Conservation (phyloP, 1,140 invertebrate genomes). For the Orchestia grillus region DNA sequence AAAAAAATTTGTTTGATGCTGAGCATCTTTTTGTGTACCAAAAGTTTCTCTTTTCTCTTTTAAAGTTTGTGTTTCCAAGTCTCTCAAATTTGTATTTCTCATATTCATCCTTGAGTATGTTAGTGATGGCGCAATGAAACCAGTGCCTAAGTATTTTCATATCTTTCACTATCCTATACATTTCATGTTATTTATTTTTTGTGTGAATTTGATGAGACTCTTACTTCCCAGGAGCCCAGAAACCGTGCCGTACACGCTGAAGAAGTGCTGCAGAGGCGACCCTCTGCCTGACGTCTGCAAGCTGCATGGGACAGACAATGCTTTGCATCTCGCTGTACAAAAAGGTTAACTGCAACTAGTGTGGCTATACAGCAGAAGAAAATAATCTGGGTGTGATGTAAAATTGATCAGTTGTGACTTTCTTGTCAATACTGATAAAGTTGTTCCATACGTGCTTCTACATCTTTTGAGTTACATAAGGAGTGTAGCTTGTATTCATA, state of each 20-base stretch:
- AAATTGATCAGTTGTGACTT: too few relatives aligned
- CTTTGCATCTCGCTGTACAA: constrained; percentile 4
- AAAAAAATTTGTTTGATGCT: too few relatives aligned
- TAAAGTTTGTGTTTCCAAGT: too few relatives aligned
- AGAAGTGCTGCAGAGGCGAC: background rate
- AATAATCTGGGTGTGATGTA: background rate
- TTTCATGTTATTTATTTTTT: background rate
- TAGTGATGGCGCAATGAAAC: background rate
- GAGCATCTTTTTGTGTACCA: too few relatives aligned
- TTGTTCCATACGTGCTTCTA: too few relatives aligned
- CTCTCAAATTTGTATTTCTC: too few relatives aligned
- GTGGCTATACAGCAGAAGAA: background rate
- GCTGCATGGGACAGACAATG: background rate
- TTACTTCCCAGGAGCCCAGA: background rate
- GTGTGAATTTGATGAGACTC: background rate
- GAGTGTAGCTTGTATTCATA: too few relatives aligned
- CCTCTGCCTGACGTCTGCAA: background rate
- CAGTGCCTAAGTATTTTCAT: background rate
- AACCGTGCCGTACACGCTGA: background rate
- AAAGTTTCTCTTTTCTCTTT: too few relatives aligned
- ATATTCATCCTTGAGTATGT: too few relatives aligned
- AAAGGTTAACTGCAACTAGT: background rate
- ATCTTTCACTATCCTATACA: background rate
- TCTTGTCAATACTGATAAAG: too few relatives aligned
- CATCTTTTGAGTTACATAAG: too few relatives aligned